Evolutionary conservation across 2,888 invertebrate genomes (phyloP).

Genomic region (Diarsia mendica): DNA sequence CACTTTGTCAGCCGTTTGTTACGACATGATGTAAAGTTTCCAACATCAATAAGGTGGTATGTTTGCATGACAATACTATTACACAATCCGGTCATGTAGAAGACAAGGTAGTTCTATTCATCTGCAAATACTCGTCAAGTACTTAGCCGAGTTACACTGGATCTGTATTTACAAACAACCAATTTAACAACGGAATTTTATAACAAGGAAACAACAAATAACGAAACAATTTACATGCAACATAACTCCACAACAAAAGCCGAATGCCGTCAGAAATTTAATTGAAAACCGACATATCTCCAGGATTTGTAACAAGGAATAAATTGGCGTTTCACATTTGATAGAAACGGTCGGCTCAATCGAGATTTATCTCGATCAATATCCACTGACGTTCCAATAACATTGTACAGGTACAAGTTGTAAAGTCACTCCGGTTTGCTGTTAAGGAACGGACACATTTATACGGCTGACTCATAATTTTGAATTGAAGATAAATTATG

Average conservation of each 20-base stretch:
- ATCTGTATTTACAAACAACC: neutral
- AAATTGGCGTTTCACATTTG: constrained; percentile 72
- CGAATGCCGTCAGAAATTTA: constrained; percentile 61
- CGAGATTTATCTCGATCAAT: constrained; percentile 86
- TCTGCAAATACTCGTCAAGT: neutral
- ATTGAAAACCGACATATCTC: constrained; percentile 68
- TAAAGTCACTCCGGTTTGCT: constrained; percentile 70
- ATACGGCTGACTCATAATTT: constrained; percentile 24
- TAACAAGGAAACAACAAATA: constrained; percentile 50
- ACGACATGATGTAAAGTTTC: neutral
- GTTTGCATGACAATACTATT: neutral
- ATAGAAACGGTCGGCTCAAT: constrained; percentile 76
- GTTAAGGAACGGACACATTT: constrained; percentile 67
- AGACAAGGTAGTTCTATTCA: neutral
- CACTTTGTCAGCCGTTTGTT: neutral
- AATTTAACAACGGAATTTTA: constrained; percentile 35
- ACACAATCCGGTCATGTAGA: neutral
- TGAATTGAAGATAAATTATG: neutral
- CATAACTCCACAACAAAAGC: constrained; percentile 60
- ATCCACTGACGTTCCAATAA: constrained; percentile 87
- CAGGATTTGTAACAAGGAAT: constrained; percentile 70
- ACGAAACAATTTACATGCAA: constrained; percentile 50
- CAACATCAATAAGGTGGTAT: neutral
- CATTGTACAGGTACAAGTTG: constrained; percentile 76
- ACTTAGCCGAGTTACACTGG: neutral